Conservation (phyloP, 2,797 vertebrate genomes). For the Thalassophryne amazonica region DNA sequence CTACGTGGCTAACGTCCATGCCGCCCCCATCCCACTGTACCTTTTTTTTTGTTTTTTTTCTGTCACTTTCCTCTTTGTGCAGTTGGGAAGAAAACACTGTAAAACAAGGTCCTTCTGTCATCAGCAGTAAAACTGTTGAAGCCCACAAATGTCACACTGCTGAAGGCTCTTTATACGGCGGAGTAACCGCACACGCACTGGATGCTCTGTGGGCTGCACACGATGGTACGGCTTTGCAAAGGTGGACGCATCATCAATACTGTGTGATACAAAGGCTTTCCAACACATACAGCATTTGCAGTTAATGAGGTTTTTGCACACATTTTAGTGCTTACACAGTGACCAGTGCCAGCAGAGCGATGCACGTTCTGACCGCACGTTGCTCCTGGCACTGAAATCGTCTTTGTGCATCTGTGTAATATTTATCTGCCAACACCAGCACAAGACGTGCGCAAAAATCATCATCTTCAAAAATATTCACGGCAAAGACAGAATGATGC, state of each 20-base stretch:
- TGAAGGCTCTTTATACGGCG: constrained; percentile 13
- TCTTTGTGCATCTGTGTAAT: too few relatives aligned
- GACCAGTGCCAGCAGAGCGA: too few relatives aligned
- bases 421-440: too few relatives aligned
- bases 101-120: constrained; percentile 3
- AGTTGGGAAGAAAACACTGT: constrained; percentile 13
- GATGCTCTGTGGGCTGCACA: constrained; percentile 6
- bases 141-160: constrained; percentile 13
- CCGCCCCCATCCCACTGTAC: not conserved
- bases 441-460: too few relatives aligned
- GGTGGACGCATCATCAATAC: constrained; percentile 24
- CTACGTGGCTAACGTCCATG: constrained; percentile 7
- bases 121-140: not conserved
- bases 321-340: too few relatives aligned
- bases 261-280: constrained; percentile 27
- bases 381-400: too few relatives aligned
- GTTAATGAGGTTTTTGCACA: too few relatives aligned
- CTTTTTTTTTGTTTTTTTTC: constrained; percentile 20
- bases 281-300: too few relatives aligned
- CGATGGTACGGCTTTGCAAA: not conserved
- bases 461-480: too few relatives aligned
- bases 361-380: too few relatives aligned
- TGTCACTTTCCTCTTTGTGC: constrained; percentile 18
- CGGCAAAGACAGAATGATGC: too few relatives aligned
- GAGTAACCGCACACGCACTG: not conserved